phyloP scores from a whole-genome alignment of 2,888 invertebrate genomes.

The Spatulosminthurus flaviceps region DNA sequence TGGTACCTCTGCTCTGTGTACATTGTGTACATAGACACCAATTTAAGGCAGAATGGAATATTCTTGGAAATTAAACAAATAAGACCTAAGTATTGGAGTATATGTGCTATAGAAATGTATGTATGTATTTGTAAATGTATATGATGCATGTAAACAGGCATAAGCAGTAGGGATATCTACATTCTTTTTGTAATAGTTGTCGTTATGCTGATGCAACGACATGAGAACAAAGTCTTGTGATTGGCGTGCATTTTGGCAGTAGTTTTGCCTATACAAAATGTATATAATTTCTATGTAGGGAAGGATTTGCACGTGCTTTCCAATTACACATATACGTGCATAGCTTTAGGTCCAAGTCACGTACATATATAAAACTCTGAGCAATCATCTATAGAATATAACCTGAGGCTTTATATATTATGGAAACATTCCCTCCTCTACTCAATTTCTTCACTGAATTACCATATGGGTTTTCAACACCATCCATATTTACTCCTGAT shows the following conservation, averaged over 20 bases:
- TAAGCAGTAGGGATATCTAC: background rate
- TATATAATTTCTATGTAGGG: too few species aligned
- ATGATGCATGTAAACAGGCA: background rate
- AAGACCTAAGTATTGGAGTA: too few species aligned
- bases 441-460: conserved; percentile 12
- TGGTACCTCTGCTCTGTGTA: too few species aligned
- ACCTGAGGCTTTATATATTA: background rate
- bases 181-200: background rate
- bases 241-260: too few species aligned
- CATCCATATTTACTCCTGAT: background rate
- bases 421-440: background rate
- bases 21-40: too few species aligned
- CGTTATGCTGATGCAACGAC: background rate
- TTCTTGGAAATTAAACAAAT: too few species aligned
- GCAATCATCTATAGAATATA: background rate
- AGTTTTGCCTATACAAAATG: too few species aligned
- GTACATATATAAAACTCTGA: background rate
- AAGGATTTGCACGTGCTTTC: background rate
- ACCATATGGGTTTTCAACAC: conserved; percentile 3
- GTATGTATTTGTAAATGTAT: too few species aligned
- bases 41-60: too few species aligned
- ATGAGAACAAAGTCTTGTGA: background rate
- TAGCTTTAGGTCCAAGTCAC: background rate
- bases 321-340: background rate
- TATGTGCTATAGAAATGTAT: too few species aligned